Evolutionary conservation across 1,140 invertebrate species (phyloP), one percentile per base, ranked within the genome.

Genomic region (Druon quercuslanigerum): DNA sequence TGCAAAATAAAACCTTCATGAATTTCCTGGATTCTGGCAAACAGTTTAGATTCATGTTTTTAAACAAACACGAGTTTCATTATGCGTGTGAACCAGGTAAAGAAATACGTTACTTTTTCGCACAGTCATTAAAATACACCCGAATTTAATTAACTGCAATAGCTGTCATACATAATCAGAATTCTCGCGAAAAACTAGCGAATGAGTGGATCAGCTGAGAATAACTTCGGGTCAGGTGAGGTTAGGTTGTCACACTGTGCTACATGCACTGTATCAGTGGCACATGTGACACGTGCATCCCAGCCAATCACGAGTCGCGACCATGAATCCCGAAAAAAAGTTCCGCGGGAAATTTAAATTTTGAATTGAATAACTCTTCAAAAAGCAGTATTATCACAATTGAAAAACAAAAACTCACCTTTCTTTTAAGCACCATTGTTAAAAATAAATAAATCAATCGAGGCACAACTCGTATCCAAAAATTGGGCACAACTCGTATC

Each of bases 401-500:
- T 25, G 11, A 50, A 57, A 51, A 54, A 56, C 17, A 19, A 57
- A 51, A 52, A 82, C 82, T 57, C 85, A 88, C 89, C 85, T 90
- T 89, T 40, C 87, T 83, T 13, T 86, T 46, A 5, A 89, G 87
- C 77, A 90, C 85, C 89, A 90, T 90, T 60, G 73, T 88, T 80
- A 74, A 76, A 57, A 25, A 25, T 75, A 66, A 80, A 76, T 72
- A 81, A 79, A 77, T 73, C 66, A 80, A 80, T 81, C 74, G 80
- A 81, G 70, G 81, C 79, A 75, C 80, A 80, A 54, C 77, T 70
- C 19, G 77, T 70, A 51, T 72, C 77, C 72, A 74, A 50, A 77
- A 73, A 81, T 81, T 20, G 46, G 52, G 57, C 52, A 71, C 80
- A 80, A 54, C 77, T 70, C 19, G 77, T 70, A 51, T 72, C 77